Conservation (phyloP, 2,113 vertebrate genomes). For the Cygnus buccinator region DNA sequence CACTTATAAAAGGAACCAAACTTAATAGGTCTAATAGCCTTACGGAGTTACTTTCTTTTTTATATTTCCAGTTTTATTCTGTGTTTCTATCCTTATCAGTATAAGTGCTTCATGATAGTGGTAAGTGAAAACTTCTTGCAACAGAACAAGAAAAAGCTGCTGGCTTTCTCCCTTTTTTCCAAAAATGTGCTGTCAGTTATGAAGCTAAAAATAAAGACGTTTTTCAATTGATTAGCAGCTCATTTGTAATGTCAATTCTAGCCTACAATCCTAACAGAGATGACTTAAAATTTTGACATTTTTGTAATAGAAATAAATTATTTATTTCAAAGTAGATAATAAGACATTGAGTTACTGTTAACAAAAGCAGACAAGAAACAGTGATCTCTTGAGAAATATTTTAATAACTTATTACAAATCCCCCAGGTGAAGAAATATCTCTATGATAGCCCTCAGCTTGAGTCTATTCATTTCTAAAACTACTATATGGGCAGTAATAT, state of each 20-base stretch:
- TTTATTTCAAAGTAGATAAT: slow-evolving; percentile 2
- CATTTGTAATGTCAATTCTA: background rate
- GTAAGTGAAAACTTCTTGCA: background rate
- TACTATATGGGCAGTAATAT: background rate
- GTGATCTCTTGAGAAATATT: background rate
- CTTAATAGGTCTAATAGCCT: background rate
- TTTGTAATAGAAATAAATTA: slow-evolving; percentile 2
- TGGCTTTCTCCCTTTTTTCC: background rate
- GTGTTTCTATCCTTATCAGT: background rate
- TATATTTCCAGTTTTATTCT: background rate
- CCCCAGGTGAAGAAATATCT: background rate
- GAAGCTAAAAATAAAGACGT: background rate
- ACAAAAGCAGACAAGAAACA: background rate
- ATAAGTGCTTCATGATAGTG: background rate
- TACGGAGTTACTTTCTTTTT: background rate
- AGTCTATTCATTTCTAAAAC: background rate
- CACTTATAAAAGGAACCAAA: background rate
- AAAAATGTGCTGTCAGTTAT: background rate
- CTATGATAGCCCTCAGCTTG: background rate
- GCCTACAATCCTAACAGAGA: background rate
- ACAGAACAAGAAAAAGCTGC: background rate
- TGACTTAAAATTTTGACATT: background rate
- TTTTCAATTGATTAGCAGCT: background rate
- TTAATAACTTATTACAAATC: background rate
- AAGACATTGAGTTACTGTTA: background rate